A percentile compares a stretch with the other conserved stretches of the same genome.
Conservation (phyloP, 2,888 invertebrate species). For the Meteorus cinctellus region DNA sequence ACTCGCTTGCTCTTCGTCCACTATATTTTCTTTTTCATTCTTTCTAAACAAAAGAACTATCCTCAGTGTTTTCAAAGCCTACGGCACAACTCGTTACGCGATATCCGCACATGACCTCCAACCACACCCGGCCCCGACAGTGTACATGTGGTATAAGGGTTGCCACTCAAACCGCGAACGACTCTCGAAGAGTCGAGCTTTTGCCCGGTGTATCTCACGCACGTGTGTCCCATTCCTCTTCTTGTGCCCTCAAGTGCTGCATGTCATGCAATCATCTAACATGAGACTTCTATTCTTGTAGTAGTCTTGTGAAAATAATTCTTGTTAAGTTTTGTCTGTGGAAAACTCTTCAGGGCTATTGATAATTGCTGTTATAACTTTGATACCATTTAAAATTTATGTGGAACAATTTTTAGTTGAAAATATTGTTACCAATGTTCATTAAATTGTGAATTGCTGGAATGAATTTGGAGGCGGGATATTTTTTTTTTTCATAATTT, state of each 20-base stretch:
- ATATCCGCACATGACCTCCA: constrained; percentile 47
- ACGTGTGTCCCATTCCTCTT: constrained; percentile 49
- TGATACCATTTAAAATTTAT: not conserved
- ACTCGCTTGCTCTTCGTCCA: constrained; percentile 29
- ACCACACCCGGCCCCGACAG: constrained; percentile 41
- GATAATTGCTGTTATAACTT: not conserved
- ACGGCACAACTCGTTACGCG: constrained; percentile 52
- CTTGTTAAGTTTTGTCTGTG: constrained; percentile 10
- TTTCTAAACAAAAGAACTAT: constrained; percentile 38
- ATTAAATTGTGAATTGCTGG: not conserved
- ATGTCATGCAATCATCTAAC: constrained; percentile 56
- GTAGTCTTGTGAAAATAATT: constrained; percentile 29
- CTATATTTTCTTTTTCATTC: constrained; percentile 41
- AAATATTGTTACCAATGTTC: not conserved
- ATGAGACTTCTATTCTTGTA: constrained; percentile 46
- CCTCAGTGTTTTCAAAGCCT: constrained; percentile 29
- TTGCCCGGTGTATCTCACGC: constrained; percentile 47
- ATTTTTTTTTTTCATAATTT: too few relatives aligned
- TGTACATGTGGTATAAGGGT: constrained; percentile 54
- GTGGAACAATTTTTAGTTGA: not conserved
- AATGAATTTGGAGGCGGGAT: too few relatives aligned
- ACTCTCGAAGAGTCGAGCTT: constrained; percentile 34
- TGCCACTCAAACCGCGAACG: constrained; percentile 56
- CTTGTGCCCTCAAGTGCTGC: constrained; percentile 47
- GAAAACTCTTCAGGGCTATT: not conserved